A percentile compares a stretch with the other conserved stretches of the same genome.
Conservation (phyloP, 2,113 vertebrate genomes). For the Antechinus flavipes region DNA sequence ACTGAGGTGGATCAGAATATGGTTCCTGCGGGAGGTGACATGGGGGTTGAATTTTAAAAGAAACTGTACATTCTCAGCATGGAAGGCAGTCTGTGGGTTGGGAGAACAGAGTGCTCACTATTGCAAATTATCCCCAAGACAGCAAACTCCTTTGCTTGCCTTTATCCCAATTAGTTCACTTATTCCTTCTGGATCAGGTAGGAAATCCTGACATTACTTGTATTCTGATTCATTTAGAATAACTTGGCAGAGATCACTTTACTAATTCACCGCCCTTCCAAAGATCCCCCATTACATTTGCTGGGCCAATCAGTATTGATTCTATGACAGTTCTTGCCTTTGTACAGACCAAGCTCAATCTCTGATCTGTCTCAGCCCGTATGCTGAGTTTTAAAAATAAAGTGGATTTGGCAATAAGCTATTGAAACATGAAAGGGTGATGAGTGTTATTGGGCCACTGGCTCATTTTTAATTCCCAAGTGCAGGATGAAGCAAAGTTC, state of each 20-base stretch:
- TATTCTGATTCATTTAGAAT: slow-evolving; percentile 21
- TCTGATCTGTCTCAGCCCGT: slow-evolving; percentile 76
- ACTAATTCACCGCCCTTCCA: slow-evolving; percentile 6
- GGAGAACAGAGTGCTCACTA: not conserved
- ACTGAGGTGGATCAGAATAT: not conserved
- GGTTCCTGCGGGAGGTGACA: not conserved
- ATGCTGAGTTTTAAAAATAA: slow-evolving; percentile 81
- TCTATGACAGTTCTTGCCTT: slow-evolving; percentile 65
- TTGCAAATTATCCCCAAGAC: not conserved
- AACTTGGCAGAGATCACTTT: slow-evolving; percentile 6
- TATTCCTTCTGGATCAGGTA: not conserved
- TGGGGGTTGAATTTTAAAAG: not conserved
- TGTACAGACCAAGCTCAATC: slow-evolving; percentile 71
- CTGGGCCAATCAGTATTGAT: slow-evolving; percentile 59
- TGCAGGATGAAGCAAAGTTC: slow-evolving; percentile 73
- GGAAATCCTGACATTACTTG: not conserved
- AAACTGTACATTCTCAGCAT: not conserved
- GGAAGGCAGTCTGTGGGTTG: not conserved
- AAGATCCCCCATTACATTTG: slow-evolving; percentile 25
- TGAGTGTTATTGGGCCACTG: slow-evolving; percentile 75
- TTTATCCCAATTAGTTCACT: slow-evolving; percentile 13
- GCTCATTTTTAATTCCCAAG: slow-evolving; percentile 76
- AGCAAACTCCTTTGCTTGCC: not conserved
- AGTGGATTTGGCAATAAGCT: slow-evolving; percentile 77
- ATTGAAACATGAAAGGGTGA: slow-evolving; percentile 79